phyloP scores from a whole-genome alignment of 2,888 invertebrate species.

The Cerastis rubricosa region DNA sequence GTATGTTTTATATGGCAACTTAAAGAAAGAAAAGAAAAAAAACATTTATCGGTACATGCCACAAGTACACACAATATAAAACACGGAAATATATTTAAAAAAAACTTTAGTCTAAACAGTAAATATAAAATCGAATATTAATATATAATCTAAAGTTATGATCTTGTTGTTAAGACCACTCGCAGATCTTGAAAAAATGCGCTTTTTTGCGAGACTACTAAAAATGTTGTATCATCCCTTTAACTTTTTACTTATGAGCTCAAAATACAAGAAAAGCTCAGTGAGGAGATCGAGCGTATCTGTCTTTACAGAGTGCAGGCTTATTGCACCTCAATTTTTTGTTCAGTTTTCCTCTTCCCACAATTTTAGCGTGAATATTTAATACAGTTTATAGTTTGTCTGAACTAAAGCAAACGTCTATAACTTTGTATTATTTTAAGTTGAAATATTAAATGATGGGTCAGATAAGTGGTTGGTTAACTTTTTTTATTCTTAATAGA shows the following conservation, averaged over 20 bases:
- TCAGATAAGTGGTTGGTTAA: not conserved
- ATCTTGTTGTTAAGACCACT: slow-evolving; percentile 3
- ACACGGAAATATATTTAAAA: too few relatives aligned
- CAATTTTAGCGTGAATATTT: not conserved
- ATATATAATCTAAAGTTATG: slow-evolving; percentile 18
- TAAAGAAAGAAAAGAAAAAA: too few relatives aligned
- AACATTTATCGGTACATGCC: too few relatives aligned
- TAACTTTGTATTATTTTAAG: not conserved
- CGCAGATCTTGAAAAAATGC: not conserved
- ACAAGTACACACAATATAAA: too few relatives aligned
- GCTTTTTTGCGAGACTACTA: not conserved
- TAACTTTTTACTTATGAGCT: not conserved
- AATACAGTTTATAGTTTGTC: not conserved
- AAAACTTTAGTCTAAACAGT: too few relatives aligned
- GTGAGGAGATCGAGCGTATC: not conserved
- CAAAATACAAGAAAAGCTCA: not conserved
- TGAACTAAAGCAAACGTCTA: not conserved
- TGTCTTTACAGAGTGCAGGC: not conserved
- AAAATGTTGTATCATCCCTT: not conserved
- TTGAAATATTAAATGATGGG: too few relatives aligned
- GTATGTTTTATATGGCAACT: slow-evolving; percentile 1
- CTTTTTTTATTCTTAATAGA: too few relatives aligned
- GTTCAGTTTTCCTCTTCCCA: too few relatives aligned
- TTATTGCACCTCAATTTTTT: not conserved
- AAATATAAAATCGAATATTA: too few relatives aligned